Evolutionary conservation across 1,140 invertebrate genomes (phyloP).

Genomic region (Paramacrobiotus metropolitanus): DNA sequence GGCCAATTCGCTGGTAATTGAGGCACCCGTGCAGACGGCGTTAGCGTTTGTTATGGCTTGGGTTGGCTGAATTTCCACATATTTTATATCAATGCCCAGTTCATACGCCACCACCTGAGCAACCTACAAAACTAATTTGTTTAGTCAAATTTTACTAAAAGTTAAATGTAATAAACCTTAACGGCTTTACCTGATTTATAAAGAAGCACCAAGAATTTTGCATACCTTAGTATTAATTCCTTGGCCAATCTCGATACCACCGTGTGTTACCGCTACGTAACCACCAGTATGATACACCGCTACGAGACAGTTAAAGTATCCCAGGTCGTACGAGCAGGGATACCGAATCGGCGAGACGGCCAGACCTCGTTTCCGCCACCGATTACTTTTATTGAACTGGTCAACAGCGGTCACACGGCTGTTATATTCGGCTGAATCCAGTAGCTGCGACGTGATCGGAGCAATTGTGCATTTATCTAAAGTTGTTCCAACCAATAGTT

Average conservation of each 20-base stretch:
- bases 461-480: not conserved
- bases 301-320: slow-evolving; percentile 27
- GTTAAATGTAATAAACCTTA: too few species aligned
- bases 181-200: too few species aligned
- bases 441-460: slow-evolving; percentile 11
- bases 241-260: slow-evolving; percentile 43
- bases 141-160: too few species aligned
- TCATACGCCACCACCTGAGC: slow-evolving; percentile 20
- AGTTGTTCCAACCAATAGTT: not conserved
- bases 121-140: too few species aligned
- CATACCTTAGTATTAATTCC: slow-evolving; percentile 39
- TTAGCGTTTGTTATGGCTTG: slow-evolving; percentile 18
- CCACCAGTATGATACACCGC: slow-evolving; percentile 34
- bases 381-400: slow-evolving; percentile 26
- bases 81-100: slow-evolving; percentile 19
- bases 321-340: not conserved
- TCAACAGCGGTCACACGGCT: slow-evolving; percentile 5
- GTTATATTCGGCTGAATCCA: slow-evolving; percentile 12
- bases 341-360: slow-evolving; percentile 33
- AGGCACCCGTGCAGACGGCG: slow-evolving; percentile 19
- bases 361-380: slow-evolving; percentile 50
- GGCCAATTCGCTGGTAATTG: slow-evolving; percentile 17
- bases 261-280: slow-evolving; percentile 34
- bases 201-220: too few species aligned
- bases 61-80: slow-evolving; percentile 18